Conservation (phyloP, 2,797 vertebrate genomes). For the Chiropotes sagulatus region DNA sequence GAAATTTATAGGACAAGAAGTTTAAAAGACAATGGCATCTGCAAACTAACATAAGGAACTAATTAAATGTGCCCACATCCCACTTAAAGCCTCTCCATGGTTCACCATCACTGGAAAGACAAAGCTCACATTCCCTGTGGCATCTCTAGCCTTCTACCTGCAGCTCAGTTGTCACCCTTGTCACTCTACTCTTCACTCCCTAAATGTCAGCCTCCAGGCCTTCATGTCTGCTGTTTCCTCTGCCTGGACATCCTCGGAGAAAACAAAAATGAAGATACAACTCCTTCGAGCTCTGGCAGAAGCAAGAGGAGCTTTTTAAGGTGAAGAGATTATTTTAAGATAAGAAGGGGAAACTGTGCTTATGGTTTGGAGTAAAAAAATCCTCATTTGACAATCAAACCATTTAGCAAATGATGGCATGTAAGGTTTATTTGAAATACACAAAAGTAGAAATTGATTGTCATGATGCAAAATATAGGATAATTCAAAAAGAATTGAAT, state of each 20-base stretch:
- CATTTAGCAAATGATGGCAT: background rate
- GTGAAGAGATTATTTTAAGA: background rate
- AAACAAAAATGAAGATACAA: background rate
- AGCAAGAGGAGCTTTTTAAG: background rate
- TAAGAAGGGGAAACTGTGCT: background rate
- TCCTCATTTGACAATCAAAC: background rate
- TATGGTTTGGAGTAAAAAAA: background rate
- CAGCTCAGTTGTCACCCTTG: background rate
- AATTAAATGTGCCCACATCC: background rate
- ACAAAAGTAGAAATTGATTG: slow-evolving; percentile 35
- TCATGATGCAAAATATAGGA: background rate
- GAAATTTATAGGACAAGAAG: background rate
- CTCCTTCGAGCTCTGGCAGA: background rate
- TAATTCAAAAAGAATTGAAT: slow-evolving; percentile 36
- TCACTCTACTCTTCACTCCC: background rate
- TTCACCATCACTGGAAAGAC: background rate
- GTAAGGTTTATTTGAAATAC: background rate
- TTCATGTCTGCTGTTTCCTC: background rate
- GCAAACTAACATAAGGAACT: background rate
- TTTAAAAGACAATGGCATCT: background rate
- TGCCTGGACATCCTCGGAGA: background rate
- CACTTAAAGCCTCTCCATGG: background rate
- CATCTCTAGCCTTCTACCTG: accelerated
- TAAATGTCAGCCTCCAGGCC: background rate
- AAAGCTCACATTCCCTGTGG: background rate